These are phyloP conservation scores for Eumacrocentrus americanus DNA, from an alignment of 2,888 invertebrate genomes.

Conservation along the genomic window DNA sequence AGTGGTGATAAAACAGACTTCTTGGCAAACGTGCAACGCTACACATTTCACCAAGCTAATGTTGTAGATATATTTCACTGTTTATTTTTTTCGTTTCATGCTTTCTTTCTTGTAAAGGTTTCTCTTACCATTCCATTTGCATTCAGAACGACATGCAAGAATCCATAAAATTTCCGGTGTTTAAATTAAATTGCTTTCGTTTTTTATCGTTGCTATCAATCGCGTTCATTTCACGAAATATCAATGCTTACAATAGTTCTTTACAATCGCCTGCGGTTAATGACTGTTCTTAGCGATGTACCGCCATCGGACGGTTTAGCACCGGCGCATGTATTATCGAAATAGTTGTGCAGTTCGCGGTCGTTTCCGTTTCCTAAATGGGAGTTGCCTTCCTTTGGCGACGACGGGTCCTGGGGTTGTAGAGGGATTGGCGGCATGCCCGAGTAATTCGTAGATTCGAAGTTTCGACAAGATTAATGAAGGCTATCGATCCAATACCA, in stretches of 20 bases:
- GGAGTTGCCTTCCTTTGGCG: slow-evolving; percentile 37
- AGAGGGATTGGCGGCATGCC: slow-evolving; percentile 40
- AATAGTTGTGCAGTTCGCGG: slow-evolving; percentile 42
- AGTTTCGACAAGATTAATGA: slow-evolving; percentile 34
- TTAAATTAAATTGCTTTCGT: too few relatives aligned
- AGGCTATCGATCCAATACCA: slow-evolving; percentile 29
- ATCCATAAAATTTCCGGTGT: neutral
- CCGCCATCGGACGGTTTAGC: slow-evolving; percentile 37
- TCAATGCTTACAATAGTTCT: too few relatives aligned
- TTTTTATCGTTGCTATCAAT: too few relatives aligned
- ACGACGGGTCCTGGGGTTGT: slow-evolving; percentile 17
- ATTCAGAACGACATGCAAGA: too few relatives aligned
- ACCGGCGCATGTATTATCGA: too few relatives aligned
- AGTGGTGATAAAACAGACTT: slow-evolving; percentile 12
- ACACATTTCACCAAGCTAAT: slow-evolving; percentile 4
- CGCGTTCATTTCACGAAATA: too few relatives aligned
- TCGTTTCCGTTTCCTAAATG: slow-evolving; percentile 34
- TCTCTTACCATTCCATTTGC: neutral
- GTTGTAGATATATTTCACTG: neutral
- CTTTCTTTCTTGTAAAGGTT: too few relatives aligned
- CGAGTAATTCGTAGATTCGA: slow-evolving; percentile 33
- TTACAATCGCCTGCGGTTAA: too few relatives aligned
- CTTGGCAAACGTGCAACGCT: slow-evolving; percentile 18
- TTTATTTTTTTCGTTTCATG: neutral
- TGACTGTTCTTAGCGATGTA: too few relatives aligned